Percentiles rank a stretch among this genome's conserved stretches.
These are phyloP conservation scores for Ridgeia piscesae DNA, from an alignment of 1,140 invertebrate species.

Conservation along the genomic window DNA sequence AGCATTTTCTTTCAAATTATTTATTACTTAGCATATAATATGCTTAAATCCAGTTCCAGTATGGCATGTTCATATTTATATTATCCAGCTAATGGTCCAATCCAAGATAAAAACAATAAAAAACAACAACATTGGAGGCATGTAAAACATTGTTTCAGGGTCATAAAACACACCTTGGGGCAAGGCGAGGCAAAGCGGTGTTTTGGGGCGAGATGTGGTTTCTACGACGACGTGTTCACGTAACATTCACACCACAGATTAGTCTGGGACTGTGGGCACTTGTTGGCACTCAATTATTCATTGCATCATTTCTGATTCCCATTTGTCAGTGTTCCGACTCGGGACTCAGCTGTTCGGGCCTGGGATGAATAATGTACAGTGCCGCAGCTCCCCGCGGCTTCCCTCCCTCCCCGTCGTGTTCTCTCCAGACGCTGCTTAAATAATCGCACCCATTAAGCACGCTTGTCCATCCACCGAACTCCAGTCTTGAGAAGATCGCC, in stretches of 20 bases:
- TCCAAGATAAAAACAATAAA: neutral
- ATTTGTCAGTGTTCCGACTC: neutral
- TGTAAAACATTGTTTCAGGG: neutral
- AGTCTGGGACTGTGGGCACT: neutral
- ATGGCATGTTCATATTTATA: neutral
- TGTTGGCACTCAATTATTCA: neutral
- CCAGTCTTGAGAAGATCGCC: neutral
- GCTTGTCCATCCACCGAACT: neutral
- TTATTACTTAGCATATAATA: neutral
- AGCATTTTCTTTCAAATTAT: too few species aligned
- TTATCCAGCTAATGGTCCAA: neutral
- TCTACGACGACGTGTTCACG: neutral
- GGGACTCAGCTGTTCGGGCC: neutral
- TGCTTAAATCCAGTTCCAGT: neutral
- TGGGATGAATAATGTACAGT: neutral
- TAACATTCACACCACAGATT: neutral
- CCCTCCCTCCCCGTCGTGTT: too few species aligned
- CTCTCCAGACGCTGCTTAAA: neutral
- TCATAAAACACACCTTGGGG: neutral
- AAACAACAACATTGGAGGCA: neutral
- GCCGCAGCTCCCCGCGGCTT: neutral
- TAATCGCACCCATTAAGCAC: neutral
- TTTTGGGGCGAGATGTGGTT: neutral
- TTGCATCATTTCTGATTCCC: neutral
- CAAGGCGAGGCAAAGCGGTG: neutral